Conservation (phyloP, 2,888 invertebrate species). For the Slavum lentiscoides region DNA sequence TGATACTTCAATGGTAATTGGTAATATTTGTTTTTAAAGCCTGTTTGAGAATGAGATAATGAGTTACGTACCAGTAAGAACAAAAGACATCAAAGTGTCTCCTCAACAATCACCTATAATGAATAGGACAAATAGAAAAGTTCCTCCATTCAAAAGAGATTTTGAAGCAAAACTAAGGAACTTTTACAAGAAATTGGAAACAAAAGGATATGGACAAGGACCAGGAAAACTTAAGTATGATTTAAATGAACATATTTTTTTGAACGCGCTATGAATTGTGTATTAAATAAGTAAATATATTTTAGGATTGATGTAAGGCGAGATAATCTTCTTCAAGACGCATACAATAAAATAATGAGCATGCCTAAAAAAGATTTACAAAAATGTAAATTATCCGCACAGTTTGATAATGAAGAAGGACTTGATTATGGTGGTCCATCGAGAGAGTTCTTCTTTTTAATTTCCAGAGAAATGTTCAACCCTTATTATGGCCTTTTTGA, state of each 20-base stretch:
- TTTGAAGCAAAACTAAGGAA: constrained; percentile 93
- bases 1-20: background rate
- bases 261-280: background rate
- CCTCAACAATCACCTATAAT: constrained; percentile 82
- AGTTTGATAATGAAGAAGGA: constrained; percentile 94
- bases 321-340: constrained; percentile 91
- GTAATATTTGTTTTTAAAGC: constrained; percentile 63
- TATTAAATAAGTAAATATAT: background rate
- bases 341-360: constrained; percentile 94
- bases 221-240: constrained; percentile 93
- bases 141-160: constrained; percentile 88
- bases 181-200: constrained; percentile 92
- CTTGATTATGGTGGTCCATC: constrained; percentile 98
- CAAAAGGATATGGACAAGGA: constrained; percentile 95
- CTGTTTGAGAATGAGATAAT: constrained; percentile 98
- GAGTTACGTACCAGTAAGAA: constrained; percentile 85
- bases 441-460: constrained; percentile 94
- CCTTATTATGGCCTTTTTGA: constrained; percentile 98
- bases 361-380: constrained; percentile 93
- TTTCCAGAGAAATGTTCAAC: constrained; percentile 96
- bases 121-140: constrained; percentile 73
- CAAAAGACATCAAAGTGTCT: constrained; percentile 64
- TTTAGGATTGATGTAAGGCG: constrained; percentile 85
- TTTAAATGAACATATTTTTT: background rate
- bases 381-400: constrained; percentile 90